phyloP scores from a whole-genome alignment of 2,113 vertebrate genomes.

The Dissostichus mawsoni region DNA sequence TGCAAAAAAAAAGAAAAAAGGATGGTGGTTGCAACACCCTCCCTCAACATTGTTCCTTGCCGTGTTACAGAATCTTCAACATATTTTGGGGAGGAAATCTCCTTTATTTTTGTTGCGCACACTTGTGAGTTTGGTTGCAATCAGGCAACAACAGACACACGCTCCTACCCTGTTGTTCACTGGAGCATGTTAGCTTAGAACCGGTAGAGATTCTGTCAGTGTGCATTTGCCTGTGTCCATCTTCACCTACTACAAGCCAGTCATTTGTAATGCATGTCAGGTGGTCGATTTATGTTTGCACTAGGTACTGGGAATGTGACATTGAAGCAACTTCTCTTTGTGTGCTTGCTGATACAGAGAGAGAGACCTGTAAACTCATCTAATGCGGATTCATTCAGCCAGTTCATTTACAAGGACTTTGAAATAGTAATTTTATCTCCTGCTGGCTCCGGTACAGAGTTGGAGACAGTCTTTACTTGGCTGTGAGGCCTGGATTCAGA shows the following conservation, averaged over 20 bases:
- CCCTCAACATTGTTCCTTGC: conserved; percentile 56
- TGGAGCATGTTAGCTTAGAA: conserved; percentile 54
- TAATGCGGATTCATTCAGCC: conserved; percentile 62
- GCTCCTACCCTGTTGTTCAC: conserved; percentile 33
- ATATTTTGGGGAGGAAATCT: conserved; percentile 51
- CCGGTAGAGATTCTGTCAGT: conserved; percentile 58
- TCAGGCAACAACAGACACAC: conserved; percentile 28
- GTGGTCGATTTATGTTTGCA: conserved; percentile 75
- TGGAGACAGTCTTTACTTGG: conserved; percentile 63
- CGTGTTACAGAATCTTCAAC: conserved; percentile 51
- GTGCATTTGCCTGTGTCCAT: conserved; percentile 75
- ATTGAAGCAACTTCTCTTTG: conserved; percentile 54
- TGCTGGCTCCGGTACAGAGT: conserved; percentile 47
- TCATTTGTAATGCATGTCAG: conserved; percentile 77
- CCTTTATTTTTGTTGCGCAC: conserved; percentile 32
- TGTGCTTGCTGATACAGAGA: conserved; percentile 35
- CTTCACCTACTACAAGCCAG: conserved; percentile 70
- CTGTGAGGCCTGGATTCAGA: conserved; percentile 69
- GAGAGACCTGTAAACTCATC: conserved; percentile 66
- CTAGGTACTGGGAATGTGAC: conserved; percentile 69
- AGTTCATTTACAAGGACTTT: conserved; percentile 71
- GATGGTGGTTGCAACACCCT: conserved; percentile 62
- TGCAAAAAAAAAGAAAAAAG: conserved; percentile 42
- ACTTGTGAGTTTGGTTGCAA: conserved; percentile 47
- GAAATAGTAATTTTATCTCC: conserved; percentile 72